A percentile compares a stretch with the other conserved stretches of the same genome.
phyloP scores from a whole-genome alignment of 1,140 invertebrate species.

The Ceratosolen fusciceps region DNA sequence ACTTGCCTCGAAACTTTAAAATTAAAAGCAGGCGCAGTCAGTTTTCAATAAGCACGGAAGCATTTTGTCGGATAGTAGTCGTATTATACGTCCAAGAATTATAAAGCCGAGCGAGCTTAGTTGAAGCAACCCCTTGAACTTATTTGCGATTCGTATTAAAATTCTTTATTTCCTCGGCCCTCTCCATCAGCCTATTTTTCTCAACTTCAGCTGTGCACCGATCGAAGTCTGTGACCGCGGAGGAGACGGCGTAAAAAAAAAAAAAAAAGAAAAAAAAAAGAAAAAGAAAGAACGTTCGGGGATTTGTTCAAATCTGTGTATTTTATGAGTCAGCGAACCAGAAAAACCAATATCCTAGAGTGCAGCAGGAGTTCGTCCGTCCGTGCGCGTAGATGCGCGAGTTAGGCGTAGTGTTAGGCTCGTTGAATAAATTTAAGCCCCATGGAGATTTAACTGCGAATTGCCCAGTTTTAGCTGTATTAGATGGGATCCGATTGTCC shows the following conservation, averaged over 20 bases:
- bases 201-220: conserved; percentile 2
- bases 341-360: conserved; percentile 47
- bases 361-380: no score
- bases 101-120: no score
- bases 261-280: no score
- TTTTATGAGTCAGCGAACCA: conserved; percentile 45
- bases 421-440: conserved; percentile 41
- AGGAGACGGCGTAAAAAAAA: conserved; percentile 17
- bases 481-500: conserved; percentile 38
- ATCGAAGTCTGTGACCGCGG: conserved; percentile 32
- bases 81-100: no score
- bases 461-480: conserved; percentile 38
- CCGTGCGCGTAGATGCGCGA: neutral
- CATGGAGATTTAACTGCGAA: conserved; percentile 37
- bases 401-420: conserved; percentile 28
- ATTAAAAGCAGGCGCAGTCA: no score
- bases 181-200: neutral
- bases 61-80: no score
- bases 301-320: conserved; percentile 46
- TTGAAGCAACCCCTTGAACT: neutral
- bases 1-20: no score
- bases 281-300: no score
- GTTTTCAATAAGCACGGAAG: no score
- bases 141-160: conserved; percentile 38
- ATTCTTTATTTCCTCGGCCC: neutral